phyloP scores from a whole-genome alignment of 2,113 vertebrate species.

The Gambusia holbrooki region DNA sequence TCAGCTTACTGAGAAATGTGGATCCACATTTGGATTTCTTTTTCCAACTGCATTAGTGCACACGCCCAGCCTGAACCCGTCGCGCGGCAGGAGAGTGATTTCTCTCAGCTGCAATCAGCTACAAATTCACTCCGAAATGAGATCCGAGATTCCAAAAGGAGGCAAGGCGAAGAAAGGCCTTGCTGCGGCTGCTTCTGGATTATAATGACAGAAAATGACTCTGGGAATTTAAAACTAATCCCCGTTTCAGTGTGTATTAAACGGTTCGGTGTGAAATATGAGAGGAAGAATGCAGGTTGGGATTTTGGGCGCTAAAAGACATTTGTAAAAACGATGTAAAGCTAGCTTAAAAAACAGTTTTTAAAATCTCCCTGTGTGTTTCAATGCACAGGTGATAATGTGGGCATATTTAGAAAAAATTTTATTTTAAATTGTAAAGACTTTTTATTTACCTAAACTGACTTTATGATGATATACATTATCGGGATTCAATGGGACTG shows the following conservation, averaged over 20 bases:
- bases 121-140: constrained; percentile 40
- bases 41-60: background rate
- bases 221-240: constrained; percentile 1
- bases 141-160: constrained; percentile 10
- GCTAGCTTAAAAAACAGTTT: too few relatives aligned
- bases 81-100: constrained; percentile 12
- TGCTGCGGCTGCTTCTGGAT: constrained; percentile 24
- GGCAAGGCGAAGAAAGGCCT: background rate
- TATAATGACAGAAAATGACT: background rate
- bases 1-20: background rate
- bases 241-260: background rate
- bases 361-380: too few relatives aligned
- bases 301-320: too few relatives aligned
- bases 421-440: too few relatives aligned
- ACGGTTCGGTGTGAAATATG: background rate
- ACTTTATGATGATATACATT: too few relatives aligned
- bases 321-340: too few relatives aligned
- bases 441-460: too few relatives aligned
- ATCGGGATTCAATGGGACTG: too few relatives aligned
- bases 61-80: constrained; percentile 9
- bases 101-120: constrained; percentile 35
- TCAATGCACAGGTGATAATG: too few relatives aligned
- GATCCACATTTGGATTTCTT: background rate
- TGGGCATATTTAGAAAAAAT: too few relatives aligned
- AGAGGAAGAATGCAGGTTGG: background rate